Evolutionary conservation across 1,140 invertebrate genomes (phyloP).

Genomic region (Hylyphantes graminicola): DNA sequence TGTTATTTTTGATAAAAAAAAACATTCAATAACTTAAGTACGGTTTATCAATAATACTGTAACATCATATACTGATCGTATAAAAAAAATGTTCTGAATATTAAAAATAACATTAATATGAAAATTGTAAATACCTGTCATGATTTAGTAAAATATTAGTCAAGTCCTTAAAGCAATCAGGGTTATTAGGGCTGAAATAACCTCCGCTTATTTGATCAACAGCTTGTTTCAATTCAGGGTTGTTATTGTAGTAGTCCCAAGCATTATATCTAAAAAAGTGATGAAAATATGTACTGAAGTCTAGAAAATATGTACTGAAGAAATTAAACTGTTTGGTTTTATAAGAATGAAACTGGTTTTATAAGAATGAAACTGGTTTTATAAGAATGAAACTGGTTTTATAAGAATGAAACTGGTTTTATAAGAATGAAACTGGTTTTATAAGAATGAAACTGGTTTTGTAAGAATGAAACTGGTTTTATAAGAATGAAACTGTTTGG

Average conservation of each 20-base stretch:
- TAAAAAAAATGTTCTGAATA: not conserved
- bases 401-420: too few species aligned
- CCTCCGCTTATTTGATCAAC: slow-evolving; percentile 97
- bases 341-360: too few species aligned
- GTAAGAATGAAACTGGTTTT: too few species aligned
- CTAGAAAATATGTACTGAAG: not conserved
- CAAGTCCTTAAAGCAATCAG: slow-evolving; percentile 89
- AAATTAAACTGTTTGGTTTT: not conserved
- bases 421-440: too few species aligned
- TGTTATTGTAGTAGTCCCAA: slow-evolving; percentile 90
- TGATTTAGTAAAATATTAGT: slow-evolving; percentile 91
- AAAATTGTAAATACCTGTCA: slow-evolving; percentile 74
- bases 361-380: too few species aligned
- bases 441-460: too few species aligned
- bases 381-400: too few species aligned
- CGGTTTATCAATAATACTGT: not conserved
- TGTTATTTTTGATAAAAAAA: too few species aligned
- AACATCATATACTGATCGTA: not conserved
- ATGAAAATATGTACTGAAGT: slow-evolving; percentile 3
- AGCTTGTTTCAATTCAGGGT: slow-evolving; percentile 90
- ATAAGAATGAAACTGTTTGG: too few species aligned
- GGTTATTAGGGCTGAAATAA: slow-evolving; percentile 95
- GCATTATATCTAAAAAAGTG: slow-evolving; percentile 80
- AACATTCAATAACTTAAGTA: too few species aligned
- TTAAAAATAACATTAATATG: not conserved